Conservation (phyloP, 2,888 invertebrate genomes). For the Hyppa rectilinea region DNA sequence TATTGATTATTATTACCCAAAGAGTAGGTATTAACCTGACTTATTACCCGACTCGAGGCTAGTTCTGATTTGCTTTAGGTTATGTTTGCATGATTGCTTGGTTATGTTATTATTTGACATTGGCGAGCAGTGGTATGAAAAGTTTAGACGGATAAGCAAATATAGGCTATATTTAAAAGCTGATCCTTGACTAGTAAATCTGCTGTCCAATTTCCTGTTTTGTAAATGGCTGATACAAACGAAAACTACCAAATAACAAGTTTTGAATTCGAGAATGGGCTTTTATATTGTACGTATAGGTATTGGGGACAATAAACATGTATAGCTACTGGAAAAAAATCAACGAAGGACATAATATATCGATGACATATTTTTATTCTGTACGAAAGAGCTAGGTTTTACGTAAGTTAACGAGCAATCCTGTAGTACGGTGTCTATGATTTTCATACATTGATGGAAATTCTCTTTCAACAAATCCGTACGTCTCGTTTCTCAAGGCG, state of each 20-base stretch:
- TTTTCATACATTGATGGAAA: neutral
- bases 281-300: neutral
- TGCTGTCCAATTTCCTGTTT: neutral
- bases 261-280: neutral
- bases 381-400: slow-evolving; percentile 10
- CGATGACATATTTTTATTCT: slow-evolving; percentile 3
- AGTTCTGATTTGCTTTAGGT: too few species aligned
- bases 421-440: slow-evolving; percentile 42
- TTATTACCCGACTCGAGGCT: too few species aligned
- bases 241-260: neutral
- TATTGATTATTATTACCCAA: too few species aligned
- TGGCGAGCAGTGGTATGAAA: too few species aligned
- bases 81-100: too few species aligned
- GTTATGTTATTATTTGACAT: too few species aligned
- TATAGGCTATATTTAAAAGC: neutral
- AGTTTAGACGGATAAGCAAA: neutral
- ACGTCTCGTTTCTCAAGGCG: neutral
- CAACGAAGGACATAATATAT: neutral
- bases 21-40: too few species aligned
- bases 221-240: neutral
- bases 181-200: neutral
- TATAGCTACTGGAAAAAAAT: neutral
- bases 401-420: slow-evolving; percentile 49
- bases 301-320: neutral
- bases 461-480: neutral